Conservation (phyloP, 2,797 vertebrate species). For the Poeciliopsis gracilis region DNA sequence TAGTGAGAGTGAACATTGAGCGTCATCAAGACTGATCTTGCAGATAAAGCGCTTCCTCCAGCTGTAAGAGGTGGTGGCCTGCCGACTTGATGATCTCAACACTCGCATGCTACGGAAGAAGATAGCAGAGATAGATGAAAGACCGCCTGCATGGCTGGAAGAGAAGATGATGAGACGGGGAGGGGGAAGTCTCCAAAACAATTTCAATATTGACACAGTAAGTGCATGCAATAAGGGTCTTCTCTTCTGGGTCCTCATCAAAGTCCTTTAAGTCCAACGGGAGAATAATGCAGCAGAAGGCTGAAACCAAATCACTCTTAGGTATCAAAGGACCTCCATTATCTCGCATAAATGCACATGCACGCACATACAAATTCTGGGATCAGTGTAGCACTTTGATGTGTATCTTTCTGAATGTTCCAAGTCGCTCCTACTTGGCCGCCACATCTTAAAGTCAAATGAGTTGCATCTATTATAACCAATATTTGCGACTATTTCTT, state of each 20-base stretch:
- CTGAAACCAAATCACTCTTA: constrained; percentile 66
- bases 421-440: constrained; percentile 34
- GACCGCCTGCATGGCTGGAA: constrained; percentile 80
- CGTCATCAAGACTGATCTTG: constrained; percentile 38
- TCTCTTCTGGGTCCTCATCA: constrained; percentile 78
- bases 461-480: constrained; percentile 15
- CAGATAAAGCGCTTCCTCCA: constrained; percentile 58
- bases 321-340: constrained; percentile 79
- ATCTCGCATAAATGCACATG: constrained; percentile 67
- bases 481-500: constrained; percentile 13
- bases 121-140: constrained; percentile 83
- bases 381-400: constrained; percentile 68
- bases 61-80: constrained; percentile 38
- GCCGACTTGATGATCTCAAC: constrained; percentile 43
- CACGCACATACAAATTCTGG: constrained; percentile 45
- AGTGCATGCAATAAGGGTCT: constrained; percentile 81
- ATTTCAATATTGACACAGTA: constrained; percentile 78
- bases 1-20: constrained; percentile 61
- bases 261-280: constrained; percentile 72
- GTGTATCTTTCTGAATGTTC: constrained; percentile 71
- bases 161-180: constrained; percentile 74
- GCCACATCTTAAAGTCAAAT: constrained; percentile 20
- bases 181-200: constrained; percentile 81
- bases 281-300: constrained; percentile 66
- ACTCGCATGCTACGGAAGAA: constrained; percentile 80